phyloP scores from a whole-genome alignment of 2,888 invertebrate genomes.

The Alentia gelatinosa region DNA sequence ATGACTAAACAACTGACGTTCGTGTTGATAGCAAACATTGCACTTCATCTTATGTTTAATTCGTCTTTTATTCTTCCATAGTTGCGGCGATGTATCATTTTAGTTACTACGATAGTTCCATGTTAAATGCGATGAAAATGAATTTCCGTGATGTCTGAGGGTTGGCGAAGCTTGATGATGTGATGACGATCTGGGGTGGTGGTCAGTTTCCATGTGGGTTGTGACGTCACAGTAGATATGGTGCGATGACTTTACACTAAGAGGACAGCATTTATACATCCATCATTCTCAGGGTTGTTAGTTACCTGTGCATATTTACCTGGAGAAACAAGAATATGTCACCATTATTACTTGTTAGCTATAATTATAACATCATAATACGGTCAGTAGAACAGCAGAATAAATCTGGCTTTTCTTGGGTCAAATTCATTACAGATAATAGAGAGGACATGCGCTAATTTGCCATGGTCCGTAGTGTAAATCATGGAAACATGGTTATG shows the following conservation, averaged over 20 bases:
- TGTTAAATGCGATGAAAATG: background rate
- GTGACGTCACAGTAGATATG: background rate
- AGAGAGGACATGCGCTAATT: no score
- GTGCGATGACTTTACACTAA: constrained; percentile 88
- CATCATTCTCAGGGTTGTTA: constrained; percentile 99
- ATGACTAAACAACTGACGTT: background rate
- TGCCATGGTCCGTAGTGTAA: no score
- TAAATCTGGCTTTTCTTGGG: no score
- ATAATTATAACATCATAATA: background rate
- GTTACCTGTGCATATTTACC: constrained; percentile 98
- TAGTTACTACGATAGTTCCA: no score
- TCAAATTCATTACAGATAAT: no score
- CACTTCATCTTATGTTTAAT: background rate
- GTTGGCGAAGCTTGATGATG: background rate
- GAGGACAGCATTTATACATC: constrained; percentile 98
- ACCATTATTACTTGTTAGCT: background rate
- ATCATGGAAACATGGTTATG: no score
- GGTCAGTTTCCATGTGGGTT: background rate
- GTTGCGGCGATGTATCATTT: no score
- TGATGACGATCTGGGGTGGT: background rate
- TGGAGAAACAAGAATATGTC: constrained; percentile 62
- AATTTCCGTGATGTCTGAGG: background rate
- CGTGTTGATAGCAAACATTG: constrained; percentile 6
- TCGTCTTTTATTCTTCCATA: background rate
- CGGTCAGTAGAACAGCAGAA: no score